Evolutionary conservation across 2,113 vertebrate genomes (phyloP).

Genomic region (Gobius niger): DNA sequence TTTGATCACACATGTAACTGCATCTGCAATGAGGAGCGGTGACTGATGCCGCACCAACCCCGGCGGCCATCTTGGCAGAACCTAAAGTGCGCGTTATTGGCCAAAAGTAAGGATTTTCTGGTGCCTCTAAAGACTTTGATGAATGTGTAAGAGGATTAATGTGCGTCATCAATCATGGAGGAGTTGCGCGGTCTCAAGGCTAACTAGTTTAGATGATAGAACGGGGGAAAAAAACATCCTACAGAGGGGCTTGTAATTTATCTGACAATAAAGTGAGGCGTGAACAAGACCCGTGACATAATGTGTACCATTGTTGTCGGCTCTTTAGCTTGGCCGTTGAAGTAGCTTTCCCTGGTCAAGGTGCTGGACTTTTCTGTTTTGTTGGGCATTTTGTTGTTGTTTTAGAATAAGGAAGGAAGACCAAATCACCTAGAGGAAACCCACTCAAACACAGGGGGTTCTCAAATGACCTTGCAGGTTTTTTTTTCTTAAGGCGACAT

Average conservation of each 20-base stretch:
- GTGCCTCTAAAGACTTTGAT: slow-evolving; percentile 64
- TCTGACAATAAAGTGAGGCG: slow-evolving; percentile 10
- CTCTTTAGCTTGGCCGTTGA: too few relatives aligned
- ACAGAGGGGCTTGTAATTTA: slow-evolving; percentile 31
- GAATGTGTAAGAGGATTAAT: slow-evolving; percentile 62
- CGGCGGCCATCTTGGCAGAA: slow-evolving; percentile 55
- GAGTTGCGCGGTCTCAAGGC: slow-evolving; percentile 47
- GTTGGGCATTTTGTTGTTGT: too few relatives aligned
- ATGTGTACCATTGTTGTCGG: too few relatives aligned
- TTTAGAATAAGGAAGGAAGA: too few relatives aligned
- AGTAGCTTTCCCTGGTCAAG: too few relatives aligned
- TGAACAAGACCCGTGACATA: not conserved
- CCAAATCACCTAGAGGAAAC: too few relatives aligned
- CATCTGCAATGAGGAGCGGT: slow-evolving; percentile 53
- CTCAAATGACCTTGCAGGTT: too few relatives aligned
- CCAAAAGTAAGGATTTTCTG: slow-evolving; percentile 25
- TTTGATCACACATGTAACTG: slow-evolving; percentile 70
- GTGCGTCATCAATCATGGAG: slow-evolving; percentile 66
- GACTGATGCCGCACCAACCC: slow-evolving; percentile 53
- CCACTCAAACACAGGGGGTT: too few relatives aligned
- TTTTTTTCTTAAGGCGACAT: too few relatives aligned
- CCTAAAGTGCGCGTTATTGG: slow-evolving; percentile 66
- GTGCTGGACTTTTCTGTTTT: too few relatives aligned
- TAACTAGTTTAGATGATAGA: slow-evolving; percentile 28
- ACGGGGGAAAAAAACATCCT: slow-evolving; percentile 5